These are phyloP conservation scores for Triplophysa siluroides DNA, from an alignment of 2,113 vertebrate species.

Conservation along the genomic window DNA sequence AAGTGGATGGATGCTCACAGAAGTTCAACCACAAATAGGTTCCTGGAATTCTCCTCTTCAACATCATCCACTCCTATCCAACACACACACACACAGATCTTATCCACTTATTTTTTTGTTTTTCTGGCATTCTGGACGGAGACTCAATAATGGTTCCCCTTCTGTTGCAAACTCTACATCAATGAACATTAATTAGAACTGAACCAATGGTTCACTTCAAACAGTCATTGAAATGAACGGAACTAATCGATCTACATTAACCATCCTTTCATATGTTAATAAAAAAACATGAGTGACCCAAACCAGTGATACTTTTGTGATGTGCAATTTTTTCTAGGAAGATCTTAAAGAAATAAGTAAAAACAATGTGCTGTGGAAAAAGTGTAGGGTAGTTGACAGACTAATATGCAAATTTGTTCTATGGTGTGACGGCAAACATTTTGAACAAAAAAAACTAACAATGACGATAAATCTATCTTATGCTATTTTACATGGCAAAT, in stretches of 20 bases:
- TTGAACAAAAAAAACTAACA: too few relatives aligned
- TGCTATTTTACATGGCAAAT: too few relatives aligned
- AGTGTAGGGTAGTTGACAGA: too few relatives aligned
- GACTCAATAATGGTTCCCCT: background rate
- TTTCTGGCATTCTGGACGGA: background rate
- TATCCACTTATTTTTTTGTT: background rate
- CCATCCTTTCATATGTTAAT: background rate
- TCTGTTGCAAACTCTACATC: background rate
- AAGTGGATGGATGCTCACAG: slow-evolving; percentile 36
- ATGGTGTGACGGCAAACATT: too few relatives aligned
- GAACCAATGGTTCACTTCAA: background rate
- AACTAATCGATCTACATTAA: background rate
- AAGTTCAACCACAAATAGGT: slow-evolving; percentile 67
- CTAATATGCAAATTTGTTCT: too few relatives aligned
- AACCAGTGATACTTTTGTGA: too few relatives aligned
- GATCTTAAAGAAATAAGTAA: too few relatives aligned
- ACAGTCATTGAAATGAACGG: too few relatives aligned
- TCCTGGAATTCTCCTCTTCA: slow-evolving; percentile 74
- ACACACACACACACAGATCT: slow-evolving; percentile 45
- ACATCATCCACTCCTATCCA: slow-evolving; percentile 62
- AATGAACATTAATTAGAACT: slow-evolving; percentile 10
- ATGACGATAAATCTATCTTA: too few relatives aligned
- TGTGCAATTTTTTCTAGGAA: too few relatives aligned
- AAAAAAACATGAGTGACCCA: too few relatives aligned
- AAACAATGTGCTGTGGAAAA: too few relatives aligned